Base-by-base conservation (phyloP, 2,797 vertebrate genomes). In the Crenichthys baileyi region DNA sequence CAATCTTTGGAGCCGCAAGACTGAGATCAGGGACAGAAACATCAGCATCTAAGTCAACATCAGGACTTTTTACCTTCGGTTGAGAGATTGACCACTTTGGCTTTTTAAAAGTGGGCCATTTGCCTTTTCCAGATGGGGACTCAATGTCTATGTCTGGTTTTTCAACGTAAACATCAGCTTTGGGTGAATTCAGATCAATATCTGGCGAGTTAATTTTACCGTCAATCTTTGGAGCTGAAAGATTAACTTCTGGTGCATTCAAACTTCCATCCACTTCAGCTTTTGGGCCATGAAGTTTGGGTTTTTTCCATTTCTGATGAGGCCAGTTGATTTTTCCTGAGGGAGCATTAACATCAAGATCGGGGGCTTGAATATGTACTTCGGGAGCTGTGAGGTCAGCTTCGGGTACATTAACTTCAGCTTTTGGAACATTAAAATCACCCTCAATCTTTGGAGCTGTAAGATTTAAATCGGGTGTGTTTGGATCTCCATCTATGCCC, bases 291-390 rank as follows among this genome's bases (percentile, higher is more conserved):
- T 92, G 72, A 73, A 91, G 1, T 77, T 93, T 93, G 46, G 88
- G 75, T 79, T 85, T 90, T 83, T 90, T 93, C 88, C 79, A 95
- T 56, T 95, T 96, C 2, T 86, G 58, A 79, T 91, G 87, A 71
- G 94, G 91, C 89, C 89, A 93, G 22, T 91, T 93, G 0, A 94
- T 58, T 84, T 92, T 94, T 22, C 83, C 89, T 51, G 93, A 91
- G 24, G 86, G 79, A 46, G 76, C 9, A 7, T 92, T 89, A 39
- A 90, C 26, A 75, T 92, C 86, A 77, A 89, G 4, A 75, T 90
- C 75, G 80, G 91, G 90, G 11, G 36, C 9, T 1, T 89, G 53
- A 48, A 91, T 8, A 73, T 94, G 79, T 56, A 93, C 29, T 48
- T 77, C 50, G 0, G 85, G 84, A 8, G 70, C 41, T 44, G 85